phyloP scores from a whole-genome alignment of 2,797 vertebrate genomes.

The Scarus forsteni region DNA sequence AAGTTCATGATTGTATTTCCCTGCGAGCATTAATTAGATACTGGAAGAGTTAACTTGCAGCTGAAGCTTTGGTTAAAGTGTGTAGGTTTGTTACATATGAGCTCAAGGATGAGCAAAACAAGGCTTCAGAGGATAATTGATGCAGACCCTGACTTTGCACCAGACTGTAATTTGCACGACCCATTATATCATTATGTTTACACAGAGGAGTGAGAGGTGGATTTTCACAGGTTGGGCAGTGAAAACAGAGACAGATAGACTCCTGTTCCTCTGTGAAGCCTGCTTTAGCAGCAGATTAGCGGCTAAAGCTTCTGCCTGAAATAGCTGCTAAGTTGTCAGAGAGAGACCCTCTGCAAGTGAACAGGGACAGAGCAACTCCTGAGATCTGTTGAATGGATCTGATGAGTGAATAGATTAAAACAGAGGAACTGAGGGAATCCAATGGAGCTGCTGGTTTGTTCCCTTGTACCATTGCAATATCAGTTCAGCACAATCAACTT shows the following conservation, averaged over 20 bases:
- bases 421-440: neutral
- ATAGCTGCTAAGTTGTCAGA: slow-evolving; percentile 57
- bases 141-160: neutral
- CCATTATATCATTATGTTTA: neutral
- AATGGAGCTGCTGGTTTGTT: neutral
- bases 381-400: slow-evolving; percentile 38
- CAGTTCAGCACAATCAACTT: too few species aligned
- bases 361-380: slow-evolving; percentile 3
- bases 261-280: slow-evolving; percentile 41
- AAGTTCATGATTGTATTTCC: neutral
- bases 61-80: neutral
- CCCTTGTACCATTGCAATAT: neutral
- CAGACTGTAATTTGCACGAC: neutral
- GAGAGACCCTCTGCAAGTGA: slow-evolving; percentile 38
- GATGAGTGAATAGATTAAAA: slow-evolving; percentile 4
- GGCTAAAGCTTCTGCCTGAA: slow-evolving; percentile 64
- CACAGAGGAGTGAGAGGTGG: slow-evolving; percentile 4
- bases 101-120: neutral
- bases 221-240: slow-evolving; percentile 1
- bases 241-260: slow-evolving; percentile 30
- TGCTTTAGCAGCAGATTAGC: slow-evolving; percentile 72
- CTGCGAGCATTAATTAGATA: neutral
- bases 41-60: neutral
- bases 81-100: too few species aligned
- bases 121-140: neutral